These are phyloP conservation scores for Smithornis capensis DNA, from an alignment of 2,113 vertebrate species.

Conservation along the genomic window DNA sequence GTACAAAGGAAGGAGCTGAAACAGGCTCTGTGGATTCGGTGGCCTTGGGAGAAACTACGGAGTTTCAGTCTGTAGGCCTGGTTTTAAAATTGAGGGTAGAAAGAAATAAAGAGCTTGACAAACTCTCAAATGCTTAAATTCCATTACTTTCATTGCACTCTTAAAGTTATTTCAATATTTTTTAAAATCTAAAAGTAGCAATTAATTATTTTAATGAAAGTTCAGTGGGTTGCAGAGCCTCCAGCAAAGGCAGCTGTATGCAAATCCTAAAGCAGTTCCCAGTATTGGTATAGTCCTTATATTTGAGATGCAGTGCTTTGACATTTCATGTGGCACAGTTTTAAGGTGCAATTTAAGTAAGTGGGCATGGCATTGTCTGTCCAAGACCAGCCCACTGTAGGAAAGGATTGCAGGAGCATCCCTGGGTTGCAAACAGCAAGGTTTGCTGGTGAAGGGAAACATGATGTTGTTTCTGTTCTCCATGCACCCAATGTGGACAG, in stretches of 20 bases:
- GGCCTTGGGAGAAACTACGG: not conserved
- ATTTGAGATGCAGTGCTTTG: not conserved
- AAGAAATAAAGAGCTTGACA: not conserved
- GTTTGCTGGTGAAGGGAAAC: not conserved
- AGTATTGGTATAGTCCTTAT: not conserved
- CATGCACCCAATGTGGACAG: not conserved
- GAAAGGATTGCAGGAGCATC: no score
- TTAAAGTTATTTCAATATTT: not conserved
- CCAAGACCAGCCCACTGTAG: not conserved
- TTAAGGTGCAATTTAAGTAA: not conserved
- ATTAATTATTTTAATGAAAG: not conserved
- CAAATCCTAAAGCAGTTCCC: not conserved
- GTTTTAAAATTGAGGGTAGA: not conserved
- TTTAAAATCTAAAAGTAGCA: not conserved
- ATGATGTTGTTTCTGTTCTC: rapidly evolving
- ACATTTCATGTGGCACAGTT: rapidly evolving
- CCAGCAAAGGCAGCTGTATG: not conserved
- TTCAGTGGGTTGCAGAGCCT: not conserved
- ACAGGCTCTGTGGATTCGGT: not conserved
- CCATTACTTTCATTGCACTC: not conserved
- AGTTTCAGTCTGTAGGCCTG: not conserved
- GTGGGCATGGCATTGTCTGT: rapidly evolving
- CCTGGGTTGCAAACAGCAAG: rapidly evolving
- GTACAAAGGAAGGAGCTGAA: not conserved
- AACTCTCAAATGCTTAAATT: not conserved